phyloP scores from a whole-genome alignment of 2,797 vertebrate genomes.

The Bradypodion pumilum region DNA sequence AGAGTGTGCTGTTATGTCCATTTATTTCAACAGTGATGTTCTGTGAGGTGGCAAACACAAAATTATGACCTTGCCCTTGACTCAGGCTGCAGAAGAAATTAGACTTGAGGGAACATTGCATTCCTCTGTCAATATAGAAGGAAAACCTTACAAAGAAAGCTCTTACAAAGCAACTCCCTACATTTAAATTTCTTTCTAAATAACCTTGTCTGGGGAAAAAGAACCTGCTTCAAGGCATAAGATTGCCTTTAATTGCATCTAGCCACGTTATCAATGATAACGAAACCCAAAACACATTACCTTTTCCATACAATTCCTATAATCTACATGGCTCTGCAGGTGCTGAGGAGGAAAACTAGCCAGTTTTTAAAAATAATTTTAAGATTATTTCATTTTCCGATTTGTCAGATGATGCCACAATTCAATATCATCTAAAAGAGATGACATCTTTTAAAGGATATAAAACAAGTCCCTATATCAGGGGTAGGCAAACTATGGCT shows the following conservation, averaged over 20 bases:
- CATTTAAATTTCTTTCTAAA: neutral
- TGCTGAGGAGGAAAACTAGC: neutral
- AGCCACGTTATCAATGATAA: constrained; percentile 17
- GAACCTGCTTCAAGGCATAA: constrained; percentile 3
- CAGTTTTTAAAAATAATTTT: constrained; percentile 29
- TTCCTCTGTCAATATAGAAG: constrained; percentile 3
- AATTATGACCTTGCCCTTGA: neutral
- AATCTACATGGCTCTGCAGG: neutral
- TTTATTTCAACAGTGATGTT: neutral
- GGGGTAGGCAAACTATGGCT: no score
- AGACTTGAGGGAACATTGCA: neutral
- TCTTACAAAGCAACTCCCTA: neutral
- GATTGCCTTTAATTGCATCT: neutral
- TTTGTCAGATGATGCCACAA: constrained; percentile 25
- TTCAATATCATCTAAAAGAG: constrained; percentile 47
- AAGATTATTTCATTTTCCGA: constrained; percentile 34
- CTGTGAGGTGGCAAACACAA: neutral
- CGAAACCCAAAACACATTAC: constrained; percentile 15
- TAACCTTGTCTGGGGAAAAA: neutral
- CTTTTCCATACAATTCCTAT: neutral
- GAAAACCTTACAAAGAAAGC: neutral
- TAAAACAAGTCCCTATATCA: constrained; percentile 12
- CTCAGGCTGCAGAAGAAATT: constrained; percentile 1
- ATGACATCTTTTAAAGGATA: neutral
- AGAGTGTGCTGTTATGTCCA: neutral